Evolutionary conservation across 2,888 invertebrate genomes (phyloP), one percentile per base, ranked within the genome.

Genomic region (Cosmorhoe ocellata): DNA sequence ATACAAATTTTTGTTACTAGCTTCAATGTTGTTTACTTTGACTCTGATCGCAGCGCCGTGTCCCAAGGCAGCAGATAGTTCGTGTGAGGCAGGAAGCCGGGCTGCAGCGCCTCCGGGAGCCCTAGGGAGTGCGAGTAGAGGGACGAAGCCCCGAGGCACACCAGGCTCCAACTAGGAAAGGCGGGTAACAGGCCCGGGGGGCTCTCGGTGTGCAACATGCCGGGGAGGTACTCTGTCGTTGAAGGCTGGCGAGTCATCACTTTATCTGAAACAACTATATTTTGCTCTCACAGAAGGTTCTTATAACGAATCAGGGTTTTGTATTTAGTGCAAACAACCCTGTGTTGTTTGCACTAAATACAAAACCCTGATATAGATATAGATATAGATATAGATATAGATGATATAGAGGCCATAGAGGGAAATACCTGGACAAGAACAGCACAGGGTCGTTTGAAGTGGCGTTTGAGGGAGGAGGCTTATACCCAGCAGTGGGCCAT

Each of bases 51-150:
- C 27, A 36, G 38, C 18, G 37, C 26, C 0, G 50, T 39, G 83
- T 99, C 98, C 98, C 98, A 98, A 0, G 99, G 98, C 61, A 98
- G 85, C 44, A 99, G 91, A 74, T 95, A 98, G 74, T 98, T 97
- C 38, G 97, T 96, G 45, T 97, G 96, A 38, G 95, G 93, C 48
- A 98, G 90, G 81, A 99, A 96, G 2, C 98, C 98, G 1, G 97
- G 96, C 81, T 98, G 97, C 67, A 94, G 91, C 52, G 93, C 92
- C 75, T 98, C 98, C 41, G 95, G 94, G 45, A 98, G 86, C 0
- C 97, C 97, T 50, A 94, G 91, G 76, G 94, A 94, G 78, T 98
- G 98, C 38, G 96, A 96, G 84, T 99, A 99, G 22, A 97, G 90
- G 47, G 95, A 96, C 32, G 97, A 96, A 0, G 97, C 94, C 0